A percentile compares a stretch with the other conserved stretches of the same genome.
Conservation (phyloP, 2,888 invertebrate genomes). For the Yponomeuta evonymella region DNA sequence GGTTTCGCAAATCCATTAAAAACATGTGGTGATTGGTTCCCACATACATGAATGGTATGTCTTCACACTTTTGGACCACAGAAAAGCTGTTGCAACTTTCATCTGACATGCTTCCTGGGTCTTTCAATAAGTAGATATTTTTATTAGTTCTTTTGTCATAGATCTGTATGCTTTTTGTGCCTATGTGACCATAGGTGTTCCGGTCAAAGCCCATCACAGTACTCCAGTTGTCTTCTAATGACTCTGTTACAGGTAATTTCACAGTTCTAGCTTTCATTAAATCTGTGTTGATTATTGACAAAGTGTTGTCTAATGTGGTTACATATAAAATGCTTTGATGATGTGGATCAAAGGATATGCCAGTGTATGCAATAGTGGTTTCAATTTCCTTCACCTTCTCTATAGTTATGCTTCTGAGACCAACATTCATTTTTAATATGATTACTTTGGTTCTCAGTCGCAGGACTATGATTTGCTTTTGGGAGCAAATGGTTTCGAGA, state of each 20-base stretch:
- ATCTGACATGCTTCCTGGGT: conserved; percentile 41
- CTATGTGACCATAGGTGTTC: conserved; percentile 46
- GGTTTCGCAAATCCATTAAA: conserved; percentile 50
- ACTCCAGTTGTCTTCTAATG: conserved; percentile 56
- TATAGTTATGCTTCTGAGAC: conserved; percentile 32
- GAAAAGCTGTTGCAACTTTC: conserved; percentile 50
- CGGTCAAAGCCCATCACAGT: conserved; percentile 51
- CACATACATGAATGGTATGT: conserved; percentile 45
- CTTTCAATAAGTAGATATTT: conserved; percentile 39
- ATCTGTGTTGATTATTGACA: conserved; percentile 58
- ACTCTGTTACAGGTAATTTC: conserved; percentile 36
- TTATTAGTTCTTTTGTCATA: conserved; percentile 60
- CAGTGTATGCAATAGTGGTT: conserved; percentile 51
- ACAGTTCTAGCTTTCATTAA: conserved; percentile 48
- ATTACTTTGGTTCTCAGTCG: conserved; percentile 54
- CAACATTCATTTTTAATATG: conserved; percentile 43
- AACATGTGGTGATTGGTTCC: conserved; percentile 58
- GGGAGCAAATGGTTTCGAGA: conserved; percentile 52
- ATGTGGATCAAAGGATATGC: conserved; percentile 56
- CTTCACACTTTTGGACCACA: conserved; percentile 43
- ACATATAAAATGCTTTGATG: conserved; percentile 59
- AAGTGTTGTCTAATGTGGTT: conserved; percentile 44
- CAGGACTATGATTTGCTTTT: conserved; percentile 42
- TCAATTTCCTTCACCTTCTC: conserved; percentile 48
- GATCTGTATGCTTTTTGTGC: conserved; percentile 42